These are phyloP conservation scores for Montipora capitata DNA, from an alignment of 92 coral and sea anemone species.

Conservation along the genomic window DNA sequence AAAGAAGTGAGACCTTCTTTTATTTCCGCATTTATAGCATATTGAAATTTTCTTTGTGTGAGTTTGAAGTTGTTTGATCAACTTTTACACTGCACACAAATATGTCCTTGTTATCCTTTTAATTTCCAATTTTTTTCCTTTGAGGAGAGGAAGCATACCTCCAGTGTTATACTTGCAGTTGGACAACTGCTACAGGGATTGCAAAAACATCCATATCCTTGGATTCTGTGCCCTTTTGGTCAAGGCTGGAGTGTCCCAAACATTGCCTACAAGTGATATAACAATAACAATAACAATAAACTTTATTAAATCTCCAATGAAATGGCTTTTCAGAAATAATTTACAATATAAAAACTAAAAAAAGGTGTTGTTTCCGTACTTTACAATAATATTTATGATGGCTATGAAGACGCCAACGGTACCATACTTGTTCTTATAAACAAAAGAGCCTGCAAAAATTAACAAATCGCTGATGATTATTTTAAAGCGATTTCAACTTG, in stretches of 20 bases:
- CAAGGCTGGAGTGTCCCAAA: slow-evolving; percentile 60
- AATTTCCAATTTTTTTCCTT: neutral
- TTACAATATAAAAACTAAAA: too few relatives aligned
- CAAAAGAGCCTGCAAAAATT: neutral
- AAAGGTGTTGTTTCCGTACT: slow-evolving; percentile 31
- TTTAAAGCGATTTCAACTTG: neutral
- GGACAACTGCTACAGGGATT: slow-evolving; percentile 44
- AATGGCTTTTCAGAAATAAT: too few relatives aligned
- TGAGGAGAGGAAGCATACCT: slow-evolving; percentile 20
- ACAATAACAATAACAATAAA: too few relatives aligned
- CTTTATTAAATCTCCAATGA: too few relatives aligned
- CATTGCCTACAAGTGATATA: too few relatives aligned
- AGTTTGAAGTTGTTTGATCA: neutral
- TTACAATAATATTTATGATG: neutral
- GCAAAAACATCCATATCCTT: slow-evolving; percentile 62
- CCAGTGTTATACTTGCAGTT: slow-evolving; percentile 31
- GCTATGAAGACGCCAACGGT: neutral
- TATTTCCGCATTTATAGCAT: neutral
- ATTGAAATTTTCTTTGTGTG: neutral
- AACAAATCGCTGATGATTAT: neutral
- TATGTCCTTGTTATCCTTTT: neutral
- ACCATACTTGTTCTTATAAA: neutral
- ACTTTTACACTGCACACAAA: neutral
- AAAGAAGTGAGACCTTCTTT: neutral
- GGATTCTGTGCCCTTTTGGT: slow-evolving; percentile 72